Conservation (phyloP, 2,113 vertebrate genomes). For the Hepsetus odoe region DNA sequence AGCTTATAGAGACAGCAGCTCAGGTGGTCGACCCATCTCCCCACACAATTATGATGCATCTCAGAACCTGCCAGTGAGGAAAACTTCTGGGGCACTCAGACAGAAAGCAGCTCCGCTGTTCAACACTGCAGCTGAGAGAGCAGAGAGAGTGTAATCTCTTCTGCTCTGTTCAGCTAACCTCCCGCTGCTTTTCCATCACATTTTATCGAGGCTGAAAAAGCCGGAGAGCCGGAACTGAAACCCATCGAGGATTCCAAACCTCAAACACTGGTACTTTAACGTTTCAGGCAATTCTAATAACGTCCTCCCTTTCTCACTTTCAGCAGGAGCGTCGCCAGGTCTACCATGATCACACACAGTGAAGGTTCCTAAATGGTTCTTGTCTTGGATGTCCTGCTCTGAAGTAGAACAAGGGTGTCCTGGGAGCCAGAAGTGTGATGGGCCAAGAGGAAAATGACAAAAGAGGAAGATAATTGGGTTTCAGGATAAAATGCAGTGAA, state of each 20-base stretch:
- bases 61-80: not conserved
- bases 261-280: too few relatives aligned
- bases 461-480: too few relatives aligned
- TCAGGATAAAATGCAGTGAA: too few relatives aligned
- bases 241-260: not conserved
- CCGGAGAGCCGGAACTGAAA: not conserved
- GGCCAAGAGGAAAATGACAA: too few relatives aligned
- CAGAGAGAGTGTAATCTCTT: conserved; percentile 27
- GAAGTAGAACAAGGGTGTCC: too few relatives aligned
- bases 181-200: not conserved
- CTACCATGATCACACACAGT: not conserved
- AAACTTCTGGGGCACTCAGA: conserved; percentile 33
- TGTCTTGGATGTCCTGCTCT: too few relatives aligned
- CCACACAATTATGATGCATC: conserved; percentile 16
- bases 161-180: conserved; percentile 14
- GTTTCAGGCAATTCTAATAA: not conserved
- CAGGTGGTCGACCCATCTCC: not conserved
- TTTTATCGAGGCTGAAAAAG: not conserved
- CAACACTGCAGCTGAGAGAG: conserved; percentile 13
- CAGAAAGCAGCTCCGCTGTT: conserved; percentile 16
- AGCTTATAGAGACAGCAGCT: not conserved
- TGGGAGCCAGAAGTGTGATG: too few relatives aligned
- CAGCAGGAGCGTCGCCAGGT: not conserved
- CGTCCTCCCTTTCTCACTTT: not conserved
- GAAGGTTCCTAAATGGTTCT: too few relatives aligned